A percentile compares a stretch with the other conserved stretches of the same genome.
These are phyloP conservation scores for Typhlichthys eigenmanni DNA, from an alignment of 2,797 vertebrate genomes.

Conservation along the genomic window DNA sequence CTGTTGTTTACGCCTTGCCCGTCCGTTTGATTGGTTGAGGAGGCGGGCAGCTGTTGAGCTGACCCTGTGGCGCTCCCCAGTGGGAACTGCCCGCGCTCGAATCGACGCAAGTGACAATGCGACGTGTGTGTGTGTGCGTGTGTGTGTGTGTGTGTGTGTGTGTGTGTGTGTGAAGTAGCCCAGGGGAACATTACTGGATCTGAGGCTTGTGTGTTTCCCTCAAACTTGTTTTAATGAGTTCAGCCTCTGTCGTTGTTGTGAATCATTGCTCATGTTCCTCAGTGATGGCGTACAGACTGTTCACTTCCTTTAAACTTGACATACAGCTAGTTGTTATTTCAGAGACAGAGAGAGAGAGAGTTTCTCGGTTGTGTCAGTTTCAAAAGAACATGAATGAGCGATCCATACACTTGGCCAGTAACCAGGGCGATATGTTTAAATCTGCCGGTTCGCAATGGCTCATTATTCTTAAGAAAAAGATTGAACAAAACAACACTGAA, in stretches of 20 bases:
- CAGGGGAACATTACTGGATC: slow-evolving; percentile 4
- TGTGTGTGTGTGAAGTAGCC: background rate
- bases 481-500: no score
- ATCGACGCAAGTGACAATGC: no score
- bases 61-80: slow-evolving; percentile 50
- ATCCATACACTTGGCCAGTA: no score
- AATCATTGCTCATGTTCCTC: background rate
- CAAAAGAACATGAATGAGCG: background rate
- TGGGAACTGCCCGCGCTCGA: slow-evolving; percentile 26
- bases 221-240: slow-evolving; percentile 6
- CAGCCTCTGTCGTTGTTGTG: background rate
- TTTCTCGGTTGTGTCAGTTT: background rate
- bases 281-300: background rate
- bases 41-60: slow-evolving; percentile 62
- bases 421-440: no score
- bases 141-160: background rate
- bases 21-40: slow-evolving; percentile 58
- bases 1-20: slow-evolving; percentile 50
- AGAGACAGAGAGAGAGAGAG: background rate
- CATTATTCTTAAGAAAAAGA: no score
- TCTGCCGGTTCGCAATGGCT: no score
- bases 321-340: background rate
- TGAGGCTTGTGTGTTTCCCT: slow-evolving; percentile 10
- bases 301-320: background rate
- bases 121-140: background rate